Conservation (phyloP, 1,140 invertebrate species). For the Orius insidiosus region DNA sequence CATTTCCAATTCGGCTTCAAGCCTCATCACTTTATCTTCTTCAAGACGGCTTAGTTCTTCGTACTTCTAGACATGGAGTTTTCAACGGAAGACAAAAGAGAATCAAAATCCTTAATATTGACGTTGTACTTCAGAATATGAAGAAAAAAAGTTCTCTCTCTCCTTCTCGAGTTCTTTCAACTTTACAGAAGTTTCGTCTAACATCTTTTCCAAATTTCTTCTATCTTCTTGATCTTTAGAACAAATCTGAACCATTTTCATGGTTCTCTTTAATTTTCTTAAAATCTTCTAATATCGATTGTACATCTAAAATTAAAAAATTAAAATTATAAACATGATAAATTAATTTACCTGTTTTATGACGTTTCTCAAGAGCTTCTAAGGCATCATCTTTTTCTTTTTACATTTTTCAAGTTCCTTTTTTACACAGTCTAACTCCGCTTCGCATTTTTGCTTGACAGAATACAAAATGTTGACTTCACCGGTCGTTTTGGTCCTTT, state of each 20-base stretch:
- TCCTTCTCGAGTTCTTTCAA: conserved; percentile 1
- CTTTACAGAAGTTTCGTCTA: conserved; percentile 5
- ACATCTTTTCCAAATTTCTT: conserved; percentile 8
- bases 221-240: conserved; percentile 13
- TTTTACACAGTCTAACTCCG: background rate
- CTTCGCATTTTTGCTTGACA: background rate
- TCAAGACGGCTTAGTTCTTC: no score
- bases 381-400: background rate
- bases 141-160: background rate
- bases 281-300: conserved; percentile 11
- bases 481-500: no score
- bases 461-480: no score
- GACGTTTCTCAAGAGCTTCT: background rate
- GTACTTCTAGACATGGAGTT: no score
- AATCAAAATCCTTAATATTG: background rate
- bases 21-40: conserved; percentile 8
- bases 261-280: conserved; percentile 15
- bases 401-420: conserved; percentile 1
- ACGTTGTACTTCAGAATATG: background rate
- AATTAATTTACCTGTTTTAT: background rate
- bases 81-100: no score
- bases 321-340: background rate
- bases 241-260: conserved; percentile 14
- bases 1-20: conserved; percentile 21
- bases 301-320: conserved; percentile 4